These are phyloP conservation scores for Drosophila nigrodunni DNA, from an alignment of 1,140 invertebrate species.

Conservation along the genomic window DNA sequence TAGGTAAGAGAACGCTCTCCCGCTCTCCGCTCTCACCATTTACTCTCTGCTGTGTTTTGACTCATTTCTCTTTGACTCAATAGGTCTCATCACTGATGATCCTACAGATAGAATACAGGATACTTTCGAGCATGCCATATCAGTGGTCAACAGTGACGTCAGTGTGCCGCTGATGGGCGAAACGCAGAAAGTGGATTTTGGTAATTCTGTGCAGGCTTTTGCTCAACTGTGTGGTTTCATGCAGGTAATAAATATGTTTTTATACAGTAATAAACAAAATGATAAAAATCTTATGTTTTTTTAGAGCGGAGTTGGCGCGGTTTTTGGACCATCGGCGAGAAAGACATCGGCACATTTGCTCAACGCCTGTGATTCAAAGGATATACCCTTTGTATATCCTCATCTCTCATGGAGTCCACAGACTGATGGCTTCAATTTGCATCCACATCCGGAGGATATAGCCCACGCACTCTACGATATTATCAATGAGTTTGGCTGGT, in stretches of 20 bases:
- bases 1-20: conserved; percentile 58
- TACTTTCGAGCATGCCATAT: conserved; percentile 76
- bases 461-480: conserved; percentile 90
- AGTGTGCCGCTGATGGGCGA: conserved; percentile 63
- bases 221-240: conserved; percentile 84
- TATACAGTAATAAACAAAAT: not conserved
- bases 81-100: conserved; percentile 75
- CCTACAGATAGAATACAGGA: conserved; percentile 61
- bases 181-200: conserved; percentile 60
- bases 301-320: conserved; percentile 88
- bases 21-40: not conserved
- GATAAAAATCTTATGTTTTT: conserved; percentile 22
- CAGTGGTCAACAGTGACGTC: conserved; percentile 70
- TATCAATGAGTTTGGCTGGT: conserved; percentile 92
- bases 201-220: conserved; percentile 83
- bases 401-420: conserved; percentile 87
- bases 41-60: not conserved
- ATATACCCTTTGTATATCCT: conserved; percentile 93
- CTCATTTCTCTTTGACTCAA: conserved; percentile 49
- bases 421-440: conserved; percentile 90
- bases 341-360: conserved; percentile 90
- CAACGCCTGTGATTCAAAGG: conserved; percentile 93
- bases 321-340: conserved; percentile 92
- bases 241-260: conserved; percentile 56
- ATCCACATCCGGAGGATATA: conserved; percentile 91